phyloP scores from a whole-genome alignment of 2,888 invertebrate genomes.

The Melanophora roralis region DNA sequence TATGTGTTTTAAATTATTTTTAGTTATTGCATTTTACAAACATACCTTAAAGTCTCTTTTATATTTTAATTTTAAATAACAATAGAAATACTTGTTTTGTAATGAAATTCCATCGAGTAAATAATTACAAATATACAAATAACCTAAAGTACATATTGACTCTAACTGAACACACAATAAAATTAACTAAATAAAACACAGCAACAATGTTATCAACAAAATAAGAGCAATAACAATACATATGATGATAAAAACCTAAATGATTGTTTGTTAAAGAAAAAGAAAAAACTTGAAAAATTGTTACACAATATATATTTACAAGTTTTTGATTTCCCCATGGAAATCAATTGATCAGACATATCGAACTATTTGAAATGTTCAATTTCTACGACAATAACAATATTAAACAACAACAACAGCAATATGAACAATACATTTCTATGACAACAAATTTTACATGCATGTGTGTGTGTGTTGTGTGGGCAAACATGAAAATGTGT shows the following conservation, averaged over 20 bases:
- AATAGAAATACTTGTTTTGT: not conserved
- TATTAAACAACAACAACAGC: not conserved
- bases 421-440: not conserved
- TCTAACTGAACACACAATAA: not conserved
- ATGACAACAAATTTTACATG: constrained; percentile 18
- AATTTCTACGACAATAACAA: constrained; percentile 32
- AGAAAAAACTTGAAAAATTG: constrained; percentile 6
- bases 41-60: no score
- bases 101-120: not conserved
- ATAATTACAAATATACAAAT: not conserved
- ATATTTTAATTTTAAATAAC: not conserved
- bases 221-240: not conserved
- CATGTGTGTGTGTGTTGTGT: not conserved
- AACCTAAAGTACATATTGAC: not conserved
- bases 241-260: no score
- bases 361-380: constrained; percentile 29
- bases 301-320: constrained; percentile 33
- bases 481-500: not conserved
- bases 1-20: no score
- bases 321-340: constrained; percentile 58
- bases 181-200: not conserved
- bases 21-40: no score
- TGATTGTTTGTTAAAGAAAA: not conserved
- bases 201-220: not conserved
- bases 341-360: constrained; percentile 57